Conservation (phyloP, 2,113 vertebrate genomes). For the Calidris pugnax region DNA sequence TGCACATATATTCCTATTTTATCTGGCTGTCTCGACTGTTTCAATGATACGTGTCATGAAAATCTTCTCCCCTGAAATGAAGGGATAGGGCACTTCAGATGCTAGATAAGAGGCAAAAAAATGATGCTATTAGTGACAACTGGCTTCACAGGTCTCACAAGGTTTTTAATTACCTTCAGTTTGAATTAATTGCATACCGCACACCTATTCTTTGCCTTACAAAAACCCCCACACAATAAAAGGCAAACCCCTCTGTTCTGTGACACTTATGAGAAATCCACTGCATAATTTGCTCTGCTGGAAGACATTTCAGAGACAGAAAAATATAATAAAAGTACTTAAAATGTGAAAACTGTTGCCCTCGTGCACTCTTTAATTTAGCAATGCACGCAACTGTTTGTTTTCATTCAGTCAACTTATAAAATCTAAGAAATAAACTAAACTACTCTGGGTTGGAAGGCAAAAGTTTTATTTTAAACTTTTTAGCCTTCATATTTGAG, state of each 20-base stretch:
- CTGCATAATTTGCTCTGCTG: background rate
- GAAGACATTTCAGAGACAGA: background rate
- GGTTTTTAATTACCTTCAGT: slow-evolving; percentile 47
- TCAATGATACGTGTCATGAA: background rate
- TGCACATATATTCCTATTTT: background rate
- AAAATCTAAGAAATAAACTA: background rate
- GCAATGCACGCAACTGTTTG: background rate
- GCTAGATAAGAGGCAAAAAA: background rate
- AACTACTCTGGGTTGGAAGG: background rate
- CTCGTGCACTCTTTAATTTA: background rate
- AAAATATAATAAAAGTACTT: background rate
- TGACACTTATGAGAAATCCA: background rate
- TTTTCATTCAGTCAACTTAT: background rate
- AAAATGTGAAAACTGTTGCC: background rate
- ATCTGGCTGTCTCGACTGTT: background rate
- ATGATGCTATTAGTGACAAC: slow-evolving; percentile 37
- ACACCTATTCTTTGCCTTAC: slow-evolving; percentile 17
- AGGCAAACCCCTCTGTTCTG: background rate
- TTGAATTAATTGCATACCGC: slow-evolving; percentile 4
- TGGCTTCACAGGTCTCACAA: slow-evolving; percentile 47
- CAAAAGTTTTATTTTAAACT: background rate
- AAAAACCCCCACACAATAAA: background rate
- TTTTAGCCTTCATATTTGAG: background rate
- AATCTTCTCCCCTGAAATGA: background rate
- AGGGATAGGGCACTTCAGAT: background rate